Evolutionary conservation across 1,140 invertebrate species (phyloP).

Genomic region (Bombus pyrosoma): DNA sequence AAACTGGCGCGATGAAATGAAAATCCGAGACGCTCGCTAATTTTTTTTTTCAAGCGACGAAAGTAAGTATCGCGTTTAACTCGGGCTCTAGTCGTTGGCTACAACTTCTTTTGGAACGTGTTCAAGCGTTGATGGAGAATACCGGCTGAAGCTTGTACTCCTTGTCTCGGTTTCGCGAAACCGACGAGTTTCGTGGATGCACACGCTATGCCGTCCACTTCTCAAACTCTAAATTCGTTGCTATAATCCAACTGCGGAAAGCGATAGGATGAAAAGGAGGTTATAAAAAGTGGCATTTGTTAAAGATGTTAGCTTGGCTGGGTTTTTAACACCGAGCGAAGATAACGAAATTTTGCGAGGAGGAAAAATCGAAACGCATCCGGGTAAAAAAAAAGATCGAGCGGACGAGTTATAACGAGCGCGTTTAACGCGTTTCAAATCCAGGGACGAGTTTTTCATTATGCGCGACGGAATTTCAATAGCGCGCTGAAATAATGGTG

Average conservation of each 20-base stretch:
- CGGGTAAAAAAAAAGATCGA: neutral
- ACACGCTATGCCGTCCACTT: neutral
- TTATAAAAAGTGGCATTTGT: neutral
- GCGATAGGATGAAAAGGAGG: neutral
- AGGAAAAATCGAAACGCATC: neutral
- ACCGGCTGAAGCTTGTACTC: slow-evolving; percentile 68
- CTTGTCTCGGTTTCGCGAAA: slow-evolving; percentile 49
- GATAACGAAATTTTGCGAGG: neutral
- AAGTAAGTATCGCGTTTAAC: slow-evolving; percentile 26
- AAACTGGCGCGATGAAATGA: neutral
- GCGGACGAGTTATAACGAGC: slow-evolving; percentile 1
- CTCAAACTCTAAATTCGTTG: neutral
- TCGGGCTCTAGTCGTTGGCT: slow-evolving; percentile 49
- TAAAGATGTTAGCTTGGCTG: too few relatives aligned
- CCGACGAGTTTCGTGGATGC: slow-evolving; percentile 4
- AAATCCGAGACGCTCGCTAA: neutral
- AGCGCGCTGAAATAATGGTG: slow-evolving; percentile 8
- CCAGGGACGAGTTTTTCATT: slow-evolving; percentile 23
- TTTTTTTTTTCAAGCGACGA: slow-evolving; percentile 17
- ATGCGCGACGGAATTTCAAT: slow-evolving; percentile 34
- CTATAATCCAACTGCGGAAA: neutral
- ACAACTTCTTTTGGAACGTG: slow-evolving; percentile 76
- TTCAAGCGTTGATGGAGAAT: slow-evolving; percentile 77
- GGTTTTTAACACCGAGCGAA: neutral
- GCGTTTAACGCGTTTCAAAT: slow-evolving; percentile 18